Evolutionary conservation across 2,113 vertebrate genomes (phyloP).

Genomic region (Herpetotheres cachinnans): DNA sequence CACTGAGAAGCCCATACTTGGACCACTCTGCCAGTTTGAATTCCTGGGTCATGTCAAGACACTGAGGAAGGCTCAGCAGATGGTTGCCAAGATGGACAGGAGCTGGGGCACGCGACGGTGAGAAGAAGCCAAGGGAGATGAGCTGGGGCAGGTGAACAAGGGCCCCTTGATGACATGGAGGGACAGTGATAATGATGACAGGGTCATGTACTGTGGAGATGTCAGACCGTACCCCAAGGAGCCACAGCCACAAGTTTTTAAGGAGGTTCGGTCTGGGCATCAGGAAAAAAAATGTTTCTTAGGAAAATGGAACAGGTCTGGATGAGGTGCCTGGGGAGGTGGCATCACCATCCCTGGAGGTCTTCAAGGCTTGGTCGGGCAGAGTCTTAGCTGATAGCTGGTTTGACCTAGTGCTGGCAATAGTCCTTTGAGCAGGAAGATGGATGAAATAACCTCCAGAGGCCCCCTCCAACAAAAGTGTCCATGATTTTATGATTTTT

Average conservation of each 20-base stretch:
- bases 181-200: rapidly evolving
- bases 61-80: background rate
- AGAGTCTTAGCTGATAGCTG: background rate
- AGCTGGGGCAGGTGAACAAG: background rate
- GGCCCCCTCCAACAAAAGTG: background rate
- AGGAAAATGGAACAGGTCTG: background rate
- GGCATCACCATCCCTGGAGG: background rate
- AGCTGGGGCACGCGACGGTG: rapidly evolving
- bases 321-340: background rate
- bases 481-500: background rate
- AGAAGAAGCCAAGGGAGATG: background rate
- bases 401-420: background rate
- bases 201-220: too few species aligned
- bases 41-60: background rate
- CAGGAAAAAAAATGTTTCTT: background rate
- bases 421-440: background rate
- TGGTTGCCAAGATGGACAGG: background rate
- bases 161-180: rapidly evolving
- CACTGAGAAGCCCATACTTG: background rate
- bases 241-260: background rate
- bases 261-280: background rate
- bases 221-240: background rate
- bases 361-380: background rate
- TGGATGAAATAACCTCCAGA: background rate
- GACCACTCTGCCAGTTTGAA: too few species aligned